Base-by-base conservation (phyloP, 2,113 vertebrate species). In the Barbus barbus region DNA sequence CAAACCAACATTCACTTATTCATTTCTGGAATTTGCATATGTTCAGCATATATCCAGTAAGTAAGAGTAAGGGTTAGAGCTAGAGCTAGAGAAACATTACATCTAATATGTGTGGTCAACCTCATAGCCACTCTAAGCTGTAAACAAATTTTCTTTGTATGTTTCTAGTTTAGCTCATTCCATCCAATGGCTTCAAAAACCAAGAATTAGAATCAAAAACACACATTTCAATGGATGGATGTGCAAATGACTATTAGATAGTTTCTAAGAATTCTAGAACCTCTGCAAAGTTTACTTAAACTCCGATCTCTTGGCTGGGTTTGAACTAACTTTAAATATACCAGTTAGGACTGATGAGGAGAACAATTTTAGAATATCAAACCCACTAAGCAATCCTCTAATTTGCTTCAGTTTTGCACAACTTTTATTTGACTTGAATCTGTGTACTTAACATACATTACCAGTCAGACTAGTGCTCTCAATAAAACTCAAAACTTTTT, bases 1-100 rank as follows among this genome's bases (percentile, higher is more conserved):
- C 82, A 79, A 78, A 69, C 83, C 48, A 46, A 31, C 28, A 41
- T 48, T 6, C 41, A 44, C 77, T 85, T 79, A 46, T 76, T 48
- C 51, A 26, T 48, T 41, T 72, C 58, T 72, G 67, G 16, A 74
- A 48, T 33, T 13, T 44, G 41, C 78, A 8, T 16, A 60, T n/a
- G n/a, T 16, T 11, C 38, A 44, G 11, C 69, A 44, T 48, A 26
- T 48, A 74, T 46, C 9, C 31, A 67, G 60, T 26, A 26, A 67
- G 18, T 24, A 84, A 65, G 65, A 51, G 20, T 36, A 41, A 41
- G 38, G 1, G 41, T 12, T n/a, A n/a, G n/a, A n/a, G n/a, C n/a
- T 48, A 48, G 51, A 28, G 16, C 60, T 53, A 24, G 5, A 31
- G 51, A 48, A 51, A n/a, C 28, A 33, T 63, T 60, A 67, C 33